These are phyloP conservation scores for Ammodramus savannarum DNA, from an alignment of 2,113 vertebrate genomes.

Conservation along the genomic window DNA sequence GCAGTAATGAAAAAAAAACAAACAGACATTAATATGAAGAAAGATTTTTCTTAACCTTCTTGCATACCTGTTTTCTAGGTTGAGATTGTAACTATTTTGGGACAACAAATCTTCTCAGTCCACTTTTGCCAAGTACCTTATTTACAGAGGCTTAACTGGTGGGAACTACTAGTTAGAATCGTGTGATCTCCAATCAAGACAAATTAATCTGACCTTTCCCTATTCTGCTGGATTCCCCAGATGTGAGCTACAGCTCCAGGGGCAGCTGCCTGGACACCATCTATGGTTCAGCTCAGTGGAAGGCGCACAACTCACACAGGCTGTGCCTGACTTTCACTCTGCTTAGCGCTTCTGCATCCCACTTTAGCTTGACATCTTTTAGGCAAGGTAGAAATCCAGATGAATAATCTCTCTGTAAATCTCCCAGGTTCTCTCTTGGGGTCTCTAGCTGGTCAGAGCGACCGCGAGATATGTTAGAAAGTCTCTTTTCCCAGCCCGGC, in stretches of 20 bases:
- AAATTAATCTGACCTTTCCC: background rate
- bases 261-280: rapidly evolving
- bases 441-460: too few relatives aligned
- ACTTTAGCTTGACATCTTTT: background rate
- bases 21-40: rapidly evolving
- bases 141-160: background rate
- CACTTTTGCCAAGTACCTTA: background rate
- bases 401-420: background rate
- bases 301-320: rapidly evolving
- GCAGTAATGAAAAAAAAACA: background rate
- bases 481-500: too few relatives aligned
- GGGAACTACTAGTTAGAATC: background rate
- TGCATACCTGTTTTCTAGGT: background rate
- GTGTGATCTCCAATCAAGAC: background rate
- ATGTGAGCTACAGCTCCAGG: background rate
- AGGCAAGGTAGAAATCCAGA: background rate
- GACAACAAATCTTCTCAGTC: background rate
- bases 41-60: background rate
- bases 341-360: rapidly evolving
- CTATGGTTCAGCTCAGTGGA: background rate
- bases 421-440: background rate
- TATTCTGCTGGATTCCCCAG: background rate
- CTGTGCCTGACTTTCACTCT: background rate
- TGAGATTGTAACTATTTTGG: background rate
- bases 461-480: too few relatives aligned